Conservation (phyloP, 2,888 invertebrate species). For the Argyresthia goedartella region DNA sequence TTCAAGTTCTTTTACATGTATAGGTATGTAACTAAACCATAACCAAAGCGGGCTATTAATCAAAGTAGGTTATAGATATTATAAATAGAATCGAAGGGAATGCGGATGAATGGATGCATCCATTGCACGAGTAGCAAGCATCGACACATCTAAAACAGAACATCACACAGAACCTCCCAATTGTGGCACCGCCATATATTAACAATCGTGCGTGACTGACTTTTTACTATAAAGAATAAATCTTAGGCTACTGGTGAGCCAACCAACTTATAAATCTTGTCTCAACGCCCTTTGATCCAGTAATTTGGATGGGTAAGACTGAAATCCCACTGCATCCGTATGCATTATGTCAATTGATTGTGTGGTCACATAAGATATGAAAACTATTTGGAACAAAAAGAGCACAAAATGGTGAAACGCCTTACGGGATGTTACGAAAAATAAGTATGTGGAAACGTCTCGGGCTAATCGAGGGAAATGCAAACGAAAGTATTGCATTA, state of each 20-base stretch:
- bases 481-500: background rate
- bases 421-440: background rate
- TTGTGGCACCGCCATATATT: slow-evolving; percentile 20
- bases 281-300: background rate
- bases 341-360: background rate
- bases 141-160: background rate
- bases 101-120: slow-evolving; percentile 55
- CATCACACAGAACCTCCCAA: slow-evolving; percentile 17
- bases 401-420: background rate
- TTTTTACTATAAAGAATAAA: background rate
- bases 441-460: background rate
- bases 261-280: background rate
- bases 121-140: slow-evolving; percentile 1
- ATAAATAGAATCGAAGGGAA: slow-evolving; percentile 49
- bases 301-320: background rate
- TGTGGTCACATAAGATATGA: no score
- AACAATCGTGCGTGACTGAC: slow-evolving; percentile 9
- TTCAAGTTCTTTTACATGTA: slow-evolving; percentile 24
- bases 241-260: no score
- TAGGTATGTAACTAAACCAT: slow-evolving; percentile 17
- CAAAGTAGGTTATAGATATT: slow-evolving; percentile 13
- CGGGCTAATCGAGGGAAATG: background rate
- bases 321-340: background rate
- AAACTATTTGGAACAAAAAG: background rate
- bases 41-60: slow-evolving; percentile 32